Conservation (phyloP, 2,888 invertebrate species). For the Caenorhabditis macrosperma region DNA sequence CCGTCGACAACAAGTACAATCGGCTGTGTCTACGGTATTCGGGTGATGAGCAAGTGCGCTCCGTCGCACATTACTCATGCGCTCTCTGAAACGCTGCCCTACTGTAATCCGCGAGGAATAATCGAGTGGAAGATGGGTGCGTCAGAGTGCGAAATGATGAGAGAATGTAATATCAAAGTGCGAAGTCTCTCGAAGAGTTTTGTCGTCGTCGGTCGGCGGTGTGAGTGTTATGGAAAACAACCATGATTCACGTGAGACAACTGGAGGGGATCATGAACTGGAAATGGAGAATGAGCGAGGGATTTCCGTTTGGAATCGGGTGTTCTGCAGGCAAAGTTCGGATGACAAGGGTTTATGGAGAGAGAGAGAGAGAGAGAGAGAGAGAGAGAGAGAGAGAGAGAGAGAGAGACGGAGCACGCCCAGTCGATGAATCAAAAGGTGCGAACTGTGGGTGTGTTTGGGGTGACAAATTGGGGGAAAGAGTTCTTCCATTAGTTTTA, state of each 20-base stretch:
- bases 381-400: no score
- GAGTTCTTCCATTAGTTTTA: constrained; percentile 22
- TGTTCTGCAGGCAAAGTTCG: no score
- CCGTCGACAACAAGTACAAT: not conserved
- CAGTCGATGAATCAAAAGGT: not conserved
- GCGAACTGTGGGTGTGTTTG: not conserved
- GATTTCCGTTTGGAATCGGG: no score
- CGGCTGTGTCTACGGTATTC: no score
- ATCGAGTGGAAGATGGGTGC: not conserved
- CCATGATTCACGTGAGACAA: not conserved
- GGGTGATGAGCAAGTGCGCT: no score
- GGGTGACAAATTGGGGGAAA: constrained; percentile 1
- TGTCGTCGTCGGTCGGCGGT: not conserved
- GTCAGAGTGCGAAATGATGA: constrained; percentile 1
- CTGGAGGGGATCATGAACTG: not conserved
- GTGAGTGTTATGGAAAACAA: not conserved
- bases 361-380: no score
- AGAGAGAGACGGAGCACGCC: no score
- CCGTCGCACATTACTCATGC: no score
- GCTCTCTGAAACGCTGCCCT: no score
- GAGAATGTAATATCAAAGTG: not conserved
- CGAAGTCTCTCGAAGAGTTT: not conserved
- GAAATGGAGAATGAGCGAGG: not conserved
- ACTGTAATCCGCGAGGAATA: no score
- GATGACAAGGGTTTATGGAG: no score